Conservation (phyloP, 2,888 invertebrate genomes). For the Ophion ventricosus region DNA sequence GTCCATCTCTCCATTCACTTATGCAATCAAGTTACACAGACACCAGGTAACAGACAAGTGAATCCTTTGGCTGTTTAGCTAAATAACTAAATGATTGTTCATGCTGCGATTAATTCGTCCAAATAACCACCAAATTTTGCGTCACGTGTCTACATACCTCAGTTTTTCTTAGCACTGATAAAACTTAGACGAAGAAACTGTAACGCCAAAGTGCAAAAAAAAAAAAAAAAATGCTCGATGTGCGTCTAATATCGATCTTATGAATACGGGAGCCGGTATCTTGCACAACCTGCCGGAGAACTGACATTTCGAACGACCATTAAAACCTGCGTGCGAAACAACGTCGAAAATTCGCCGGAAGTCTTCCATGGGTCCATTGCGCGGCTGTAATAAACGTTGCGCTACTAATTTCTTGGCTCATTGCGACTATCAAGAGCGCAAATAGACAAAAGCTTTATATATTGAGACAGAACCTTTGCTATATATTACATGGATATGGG, state of each 20-base stretch:
- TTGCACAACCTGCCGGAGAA: background rate
- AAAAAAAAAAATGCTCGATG: background rate
- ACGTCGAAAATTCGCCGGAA: constrained; percentile 35
- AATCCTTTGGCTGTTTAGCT: too few species aligned
- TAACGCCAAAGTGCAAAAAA: background rate
- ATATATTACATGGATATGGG: constrained; percentile 33
- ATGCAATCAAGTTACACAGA: too few species aligned
- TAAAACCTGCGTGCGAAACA: constrained; percentile 3
- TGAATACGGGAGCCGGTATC: background rate
- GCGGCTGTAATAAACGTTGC: constrained; percentile 12
- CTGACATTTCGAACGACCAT: constrained; percentile 18
- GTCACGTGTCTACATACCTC: background rate
- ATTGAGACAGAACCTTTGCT: too few species aligned
- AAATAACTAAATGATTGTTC: background rate
- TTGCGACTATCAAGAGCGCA: constrained; percentile 26
- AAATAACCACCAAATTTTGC: background rate
- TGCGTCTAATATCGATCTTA: background rate
- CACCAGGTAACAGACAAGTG: too few species aligned
- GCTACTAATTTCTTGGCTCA: constrained; percentile 14
- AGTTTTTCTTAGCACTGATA: background rate
- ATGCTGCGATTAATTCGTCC: background rate
- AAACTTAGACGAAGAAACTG: too few species aligned
- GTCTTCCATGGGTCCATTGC: constrained; percentile 8
- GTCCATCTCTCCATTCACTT: too few species aligned
- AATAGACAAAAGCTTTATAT: constrained; percentile 38